These are phyloP conservation scores for Talpa occidentalis DNA, from an alignment of 2,113 vertebrate genomes.

Conservation along the genomic window DNA sequence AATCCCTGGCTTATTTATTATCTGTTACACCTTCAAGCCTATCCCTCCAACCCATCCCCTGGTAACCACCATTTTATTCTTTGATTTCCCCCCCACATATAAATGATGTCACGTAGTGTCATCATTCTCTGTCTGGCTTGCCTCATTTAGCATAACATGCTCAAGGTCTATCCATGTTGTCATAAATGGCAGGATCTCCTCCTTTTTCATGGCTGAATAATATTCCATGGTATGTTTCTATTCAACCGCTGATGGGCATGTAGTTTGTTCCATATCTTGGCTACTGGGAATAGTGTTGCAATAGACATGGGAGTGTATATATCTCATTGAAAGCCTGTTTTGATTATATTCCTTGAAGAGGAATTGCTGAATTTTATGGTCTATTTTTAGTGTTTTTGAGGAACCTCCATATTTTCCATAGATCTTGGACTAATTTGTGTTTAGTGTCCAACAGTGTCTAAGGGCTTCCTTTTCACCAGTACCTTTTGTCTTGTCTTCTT, in stretches of 20 bases:
- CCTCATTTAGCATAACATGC: neutral
- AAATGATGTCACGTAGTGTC: neutral
- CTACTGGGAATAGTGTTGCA: neutral
- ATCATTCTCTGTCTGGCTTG: neutral
- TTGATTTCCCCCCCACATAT: neutral
- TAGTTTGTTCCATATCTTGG: neutral
- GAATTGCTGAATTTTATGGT: neutral
- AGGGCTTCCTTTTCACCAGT: neutral
- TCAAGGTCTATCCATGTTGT: neutral
- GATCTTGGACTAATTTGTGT: neutral
- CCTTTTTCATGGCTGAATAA: neutral
- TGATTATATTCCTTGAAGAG: neutral
- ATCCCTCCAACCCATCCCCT: too few relatives aligned
- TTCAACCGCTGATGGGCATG: neutral
- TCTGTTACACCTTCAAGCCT: too few relatives aligned
- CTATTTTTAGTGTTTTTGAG: neutral
- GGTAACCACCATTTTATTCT: too few relatives aligned
- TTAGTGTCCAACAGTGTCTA: neutral
- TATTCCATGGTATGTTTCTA: too few relatives aligned
- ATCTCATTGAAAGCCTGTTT: neutral
- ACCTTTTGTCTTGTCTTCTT: neutral
- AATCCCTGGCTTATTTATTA: too few relatives aligned
- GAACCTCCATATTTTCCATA: too few relatives aligned
- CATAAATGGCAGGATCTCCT: neutral
- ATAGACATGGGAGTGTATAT: too few relatives aligned